Evolutionary conservation across 2,888 invertebrate species (phyloP).

Genomic region (Blastobasis lacticolella): DNA sequence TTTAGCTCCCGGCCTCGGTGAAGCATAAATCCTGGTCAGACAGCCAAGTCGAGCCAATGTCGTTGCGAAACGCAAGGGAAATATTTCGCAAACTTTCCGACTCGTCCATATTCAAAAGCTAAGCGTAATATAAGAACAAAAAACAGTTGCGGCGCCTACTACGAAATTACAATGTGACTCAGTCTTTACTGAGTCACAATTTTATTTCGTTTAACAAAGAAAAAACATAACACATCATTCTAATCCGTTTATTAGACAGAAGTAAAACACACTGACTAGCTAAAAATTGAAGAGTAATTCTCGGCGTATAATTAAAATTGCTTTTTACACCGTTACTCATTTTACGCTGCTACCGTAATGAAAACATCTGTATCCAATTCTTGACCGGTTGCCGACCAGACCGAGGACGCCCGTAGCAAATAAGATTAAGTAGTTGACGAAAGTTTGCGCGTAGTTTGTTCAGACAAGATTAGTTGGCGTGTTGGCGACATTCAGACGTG

Average conservation of each 20-base stretch:
- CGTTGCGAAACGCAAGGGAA: not conserved
- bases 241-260: too few relatives aligned
- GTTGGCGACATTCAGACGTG: too few relatives aligned
- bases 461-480: too few relatives aligned
- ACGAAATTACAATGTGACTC: not conserved
- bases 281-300: too few relatives aligned
- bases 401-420: not conserved
- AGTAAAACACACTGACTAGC: too few relatives aligned
- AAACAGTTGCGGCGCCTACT: not conserved
- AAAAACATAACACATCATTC: too few relatives aligned
- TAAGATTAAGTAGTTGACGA: not conserved
- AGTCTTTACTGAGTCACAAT: not conserved
- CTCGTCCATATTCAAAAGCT: conserved; percentile 5
- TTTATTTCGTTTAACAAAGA: too few relatives aligned
- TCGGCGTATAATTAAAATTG: too few relatives aligned
- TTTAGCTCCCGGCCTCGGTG: too few relatives aligned
- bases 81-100: not conserved
- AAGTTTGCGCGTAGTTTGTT: too few relatives aligned
- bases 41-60: not conserved
- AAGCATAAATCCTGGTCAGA: not conserved
- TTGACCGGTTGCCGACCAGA: not conserved
- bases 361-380: not conserved
- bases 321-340: too few relatives aligned
- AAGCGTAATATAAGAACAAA: not conserved
- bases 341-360: too few relatives aligned